Evolutionary conservation across 2,888 invertebrate species (phyloP), one percentile per base, ranked within the genome.

Genomic region (Eurytoma adleriae): DNA sequence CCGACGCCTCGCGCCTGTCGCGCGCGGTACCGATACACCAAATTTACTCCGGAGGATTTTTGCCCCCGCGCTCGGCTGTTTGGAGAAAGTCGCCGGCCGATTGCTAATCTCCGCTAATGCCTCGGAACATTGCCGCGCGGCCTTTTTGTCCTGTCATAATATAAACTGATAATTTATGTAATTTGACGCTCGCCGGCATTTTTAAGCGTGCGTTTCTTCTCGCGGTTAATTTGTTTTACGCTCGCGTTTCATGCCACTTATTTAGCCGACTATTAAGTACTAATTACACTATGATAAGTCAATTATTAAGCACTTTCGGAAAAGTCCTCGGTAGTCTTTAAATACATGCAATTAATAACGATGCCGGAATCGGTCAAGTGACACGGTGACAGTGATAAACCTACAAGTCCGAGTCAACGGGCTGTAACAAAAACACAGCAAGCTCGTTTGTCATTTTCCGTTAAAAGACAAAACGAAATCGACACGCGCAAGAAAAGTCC

Each of bases 131-230:
- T 5, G 50, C 27, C 27, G 18, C 24, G 67, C 27, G 54, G 18
- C 24, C 57, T 57, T 40, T 67, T 67, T 75, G 67, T 67, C 67
- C 56, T 67, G 67, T 48, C 59, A 13, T 14, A 52, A 52, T 62
- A 62, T n/a, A 56, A 24, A 27, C 54, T 56, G 18, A 40, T 40
- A 40, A 40, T 40, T 40, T 40, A 40, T 40, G 40, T 40, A 40
- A 40, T 40, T 40, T 40, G 40, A 40, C 40, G 40, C 40, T 40
- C 40, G 7, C 10, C 40, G 40, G 10, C 7, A 7, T 40, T 40
- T 40, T 40, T 40, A 40, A 40, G 10, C 7, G 40, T 10, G 40
- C 40, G 1, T 7, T 40, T 40, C 7, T 40, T 40, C 10, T 7
- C 40, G 10, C 40, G 10, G 40, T 40, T 40, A 40, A 40, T 40